Base-by-base conservation (phyloP, 2,797 vertebrate genomes). In the Helicolenus hilgendorfi region DNA sequence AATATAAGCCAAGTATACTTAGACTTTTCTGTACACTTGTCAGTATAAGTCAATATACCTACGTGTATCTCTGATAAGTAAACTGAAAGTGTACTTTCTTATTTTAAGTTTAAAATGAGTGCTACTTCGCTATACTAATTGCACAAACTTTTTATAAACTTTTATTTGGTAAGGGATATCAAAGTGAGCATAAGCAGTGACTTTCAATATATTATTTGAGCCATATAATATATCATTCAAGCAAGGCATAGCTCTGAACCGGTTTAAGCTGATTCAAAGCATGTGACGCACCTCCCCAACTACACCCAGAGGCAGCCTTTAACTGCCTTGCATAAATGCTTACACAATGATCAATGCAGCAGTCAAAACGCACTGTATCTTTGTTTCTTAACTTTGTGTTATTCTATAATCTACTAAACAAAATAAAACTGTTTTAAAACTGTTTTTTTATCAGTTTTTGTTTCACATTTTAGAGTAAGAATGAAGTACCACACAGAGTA, bases 381-480 rank as follows among this genome's bases (percentile, higher is more conserved):
- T 18, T 35, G 18, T 41, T 38, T 59, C 4, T 45, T 15, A 8
- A 63, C 11, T n/a, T 72, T 0, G 20, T 68, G 8, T 27, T 4
- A 26, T 41, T 62, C 15, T 36, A 14, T 27, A n/a, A 62, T 77
- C 9, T 45, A 60, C 26, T 26, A n/a, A 75, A 72, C 7, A 26
- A 41, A 71, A 20, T 26, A 5, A 26, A 83, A 33, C 4, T 22
- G 10, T 78, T 45, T 81, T 59, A 0, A 49, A 78, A 22, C 2
- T 0, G 0, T 71, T 71, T 65, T 38, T 71, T 31, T 5, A 33
- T 20, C 38, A 15, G 35, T 38, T 84, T 77, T 70, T 68, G 35
- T 53, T 59, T 72, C 60, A 62, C 14, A 72, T 75, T 70, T 77
- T 33, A 78, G 45, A 56, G 79, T 29, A 11, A 75, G 27, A 74